These are phyloP conservation scores for Reinhardtius hippoglossoides DNA, from an alignment of 2,113 vertebrate genomes.

Conservation along the genomic window DNA sequence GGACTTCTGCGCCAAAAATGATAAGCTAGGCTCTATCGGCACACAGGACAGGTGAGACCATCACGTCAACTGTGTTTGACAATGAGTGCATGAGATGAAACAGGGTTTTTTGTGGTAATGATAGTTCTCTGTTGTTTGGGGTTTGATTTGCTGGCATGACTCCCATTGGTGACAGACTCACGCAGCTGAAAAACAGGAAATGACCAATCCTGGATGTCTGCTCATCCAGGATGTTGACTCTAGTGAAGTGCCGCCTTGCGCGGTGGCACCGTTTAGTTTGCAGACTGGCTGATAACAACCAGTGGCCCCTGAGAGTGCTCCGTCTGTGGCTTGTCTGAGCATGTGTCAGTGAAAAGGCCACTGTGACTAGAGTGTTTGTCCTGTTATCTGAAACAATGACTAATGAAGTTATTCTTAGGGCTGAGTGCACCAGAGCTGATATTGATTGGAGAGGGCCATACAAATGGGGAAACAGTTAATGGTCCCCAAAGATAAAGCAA, in stretches of 20 bases:
- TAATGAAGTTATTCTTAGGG: conserved; percentile 78
- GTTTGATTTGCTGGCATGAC: background rate
- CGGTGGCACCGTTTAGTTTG: conserved; percentile 58
- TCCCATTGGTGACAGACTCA: conserved; percentile 5
- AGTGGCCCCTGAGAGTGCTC: conserved; percentile 48
- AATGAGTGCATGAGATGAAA: background rate
- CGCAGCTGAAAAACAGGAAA: conserved; percentile 52
- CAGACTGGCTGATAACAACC: conserved; percentile 66
- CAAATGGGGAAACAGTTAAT: conserved; percentile 61
- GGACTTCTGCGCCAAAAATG: conserved; percentile 94
- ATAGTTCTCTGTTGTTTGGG: background rate
- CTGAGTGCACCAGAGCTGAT: conserved; percentile 73
- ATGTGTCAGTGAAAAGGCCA: conserved; percentile 68
- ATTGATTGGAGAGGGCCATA: conserved; percentile 64
- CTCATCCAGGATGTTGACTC: conserved; percentile 68
- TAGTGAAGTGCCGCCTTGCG: conserved; percentile 40
- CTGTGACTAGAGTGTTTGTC: conserved; percentile 62
- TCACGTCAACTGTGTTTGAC: background rate
- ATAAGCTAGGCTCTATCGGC: conserved; percentile 93
- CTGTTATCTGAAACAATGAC: conserved; percentile 76
- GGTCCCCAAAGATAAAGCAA: conserved; percentile 68
- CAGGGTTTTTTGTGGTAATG: background rate
- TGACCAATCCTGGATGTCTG: conserved; percentile 19
- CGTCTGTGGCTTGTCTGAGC: conserved; percentile 70
- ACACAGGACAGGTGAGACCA: conserved; percentile 93